These are phyloP conservation scores for Hydrolagus affinis DNA, from an alignment of 2,113 vertebrate genomes.

Conservation along the genomic window DNA sequence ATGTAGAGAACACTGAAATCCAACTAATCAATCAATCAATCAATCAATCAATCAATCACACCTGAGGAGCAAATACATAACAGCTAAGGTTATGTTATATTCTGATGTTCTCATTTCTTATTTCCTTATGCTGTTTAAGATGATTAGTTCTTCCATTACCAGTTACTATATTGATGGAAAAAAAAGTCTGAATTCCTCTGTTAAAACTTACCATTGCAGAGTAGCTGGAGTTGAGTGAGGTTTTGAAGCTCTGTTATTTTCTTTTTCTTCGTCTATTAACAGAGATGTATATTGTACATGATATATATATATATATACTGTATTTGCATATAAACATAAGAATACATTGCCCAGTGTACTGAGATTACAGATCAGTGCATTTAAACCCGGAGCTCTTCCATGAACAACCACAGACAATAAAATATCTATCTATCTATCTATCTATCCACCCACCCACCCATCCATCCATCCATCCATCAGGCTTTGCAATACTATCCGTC, in stretches of 20 bases:
- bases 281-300: not conserved
- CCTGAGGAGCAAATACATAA: not conserved
- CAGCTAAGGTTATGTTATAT: too few relatives aligned
- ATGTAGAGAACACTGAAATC: too few relatives aligned
- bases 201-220: conserved; percentile 79
- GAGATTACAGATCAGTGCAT: not conserved
- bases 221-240: conserved; percentile 95
- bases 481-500: too few relatives aligned
- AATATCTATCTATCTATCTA: not conserved
- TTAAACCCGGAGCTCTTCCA: too few relatives aligned
- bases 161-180: not conserved
- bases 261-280: conserved; percentile 91
- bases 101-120: too few relatives aligned
- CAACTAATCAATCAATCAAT: too few relatives aligned
- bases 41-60: not conserved
- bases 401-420: not conserved
- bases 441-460: not conserved
- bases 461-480: too few relatives aligned
- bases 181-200: too few relatives aligned
- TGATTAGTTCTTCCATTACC: too few relatives aligned
- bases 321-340: not conserved
- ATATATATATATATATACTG: not conserved
- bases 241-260: conserved; percentile 95
- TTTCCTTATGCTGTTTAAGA: too few relatives aligned
- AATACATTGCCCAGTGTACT: not conserved